Base-by-base conservation (phyloP, 2,113 vertebrate species). In the Dicentrarchus labrax region DNA sequence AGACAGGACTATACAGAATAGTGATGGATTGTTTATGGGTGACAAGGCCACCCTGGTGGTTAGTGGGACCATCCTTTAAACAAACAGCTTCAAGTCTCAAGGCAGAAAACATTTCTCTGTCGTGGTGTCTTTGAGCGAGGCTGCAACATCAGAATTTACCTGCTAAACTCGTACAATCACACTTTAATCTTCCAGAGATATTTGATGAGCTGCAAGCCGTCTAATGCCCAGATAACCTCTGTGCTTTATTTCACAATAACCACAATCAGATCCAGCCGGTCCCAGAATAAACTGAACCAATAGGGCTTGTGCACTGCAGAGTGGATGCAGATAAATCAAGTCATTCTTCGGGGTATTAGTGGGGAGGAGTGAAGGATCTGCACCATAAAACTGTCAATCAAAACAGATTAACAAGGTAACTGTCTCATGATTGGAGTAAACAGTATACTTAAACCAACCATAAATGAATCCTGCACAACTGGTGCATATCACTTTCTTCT, bases 281-380 rank as follows among this genome's bases (percentile, higher is more conserved):
- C n/a, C 41, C 36, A 61, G 12, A 76, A 36, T 65, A 45, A 85
- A 56, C n/a, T 66, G 21, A 67, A 60, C 13, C 45, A 66, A 10
- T 41, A 6, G 62, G 62, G 54, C 47, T 15, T 22, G 51, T 24
- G 21, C 39, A 22, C 22, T 15, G 12, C 6, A 22, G 47, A 66
- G 77, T 54, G 76, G 47, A 70, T 60, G 21, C 45, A 78, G 70
- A 72, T 65, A 72, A 88, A 68, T 85, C 72, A 71, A 47, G 61
- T 76, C 62, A 24, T 56, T 67, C 64, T 71, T 61, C 38, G 5
- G 22, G 13, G 54, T 56, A 21, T 39, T 16, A 62, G n/a, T 17
- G 70, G 51, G 60, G 73, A 75, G 81, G 72, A 72, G 81, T 51
- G 45, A 47, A 79, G 47, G 45, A 50, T 22, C 19, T 45, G 57